Percentiles rank a stretch among this genome's conserved stretches.
These are phyloP conservation scores for Aplochiton taeniatus DNA, from an alignment of 2,797 vertebrate species.

Conservation along the genomic window DNA sequence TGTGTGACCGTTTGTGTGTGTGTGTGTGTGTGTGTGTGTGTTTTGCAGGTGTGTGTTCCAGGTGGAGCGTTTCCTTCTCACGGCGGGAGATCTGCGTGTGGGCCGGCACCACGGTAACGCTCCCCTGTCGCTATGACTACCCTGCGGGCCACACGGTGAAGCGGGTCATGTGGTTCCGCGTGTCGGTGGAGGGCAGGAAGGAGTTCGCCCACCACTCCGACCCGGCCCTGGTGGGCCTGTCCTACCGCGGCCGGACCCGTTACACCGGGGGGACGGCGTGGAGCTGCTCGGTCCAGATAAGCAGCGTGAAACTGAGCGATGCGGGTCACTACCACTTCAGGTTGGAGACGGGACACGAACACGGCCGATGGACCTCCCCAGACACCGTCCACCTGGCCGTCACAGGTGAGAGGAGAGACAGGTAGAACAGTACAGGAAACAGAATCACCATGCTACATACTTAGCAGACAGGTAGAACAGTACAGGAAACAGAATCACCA, in stretches of 20 bases:
- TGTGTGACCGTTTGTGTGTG: neutral
- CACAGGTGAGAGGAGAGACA: conserved; percentile 57
- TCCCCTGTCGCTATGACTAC: conserved; percentile 78
- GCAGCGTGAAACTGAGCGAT: conserved; percentile 70
- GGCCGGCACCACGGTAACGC: conserved; percentile 76
- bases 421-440: too few species aligned
- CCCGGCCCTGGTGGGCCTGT: conserved; percentile 64
- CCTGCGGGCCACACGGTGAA: conserved; percentile 73
- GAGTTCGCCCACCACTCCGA: conserved; percentile 75
- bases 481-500: too few species aligned
- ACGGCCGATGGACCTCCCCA: conserved; percentile 78
- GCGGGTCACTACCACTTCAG: conserved; percentile 78
- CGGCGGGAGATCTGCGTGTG: conserved; percentile 78
- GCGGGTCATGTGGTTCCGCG: conserved; percentile 78
- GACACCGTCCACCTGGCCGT: conserved; percentile 72
- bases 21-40: conserved; percentile 20
- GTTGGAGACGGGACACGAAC: conserved; percentile 76
- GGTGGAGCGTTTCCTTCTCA: conserved; percentile 78
- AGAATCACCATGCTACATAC: too few species aligned
- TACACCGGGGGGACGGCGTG: conserved; percentile 74
- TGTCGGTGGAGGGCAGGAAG: conserved; percentile 67
- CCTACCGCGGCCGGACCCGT: conserved; percentile 69
- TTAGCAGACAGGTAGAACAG: too few species aligned
- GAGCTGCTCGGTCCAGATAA: conserved; percentile 77
- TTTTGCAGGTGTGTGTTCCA: conserved; percentile 62